Conservation (phyloP, 2,113 vertebrate genomes). For the Neopipo cinnamomea region DNA sequence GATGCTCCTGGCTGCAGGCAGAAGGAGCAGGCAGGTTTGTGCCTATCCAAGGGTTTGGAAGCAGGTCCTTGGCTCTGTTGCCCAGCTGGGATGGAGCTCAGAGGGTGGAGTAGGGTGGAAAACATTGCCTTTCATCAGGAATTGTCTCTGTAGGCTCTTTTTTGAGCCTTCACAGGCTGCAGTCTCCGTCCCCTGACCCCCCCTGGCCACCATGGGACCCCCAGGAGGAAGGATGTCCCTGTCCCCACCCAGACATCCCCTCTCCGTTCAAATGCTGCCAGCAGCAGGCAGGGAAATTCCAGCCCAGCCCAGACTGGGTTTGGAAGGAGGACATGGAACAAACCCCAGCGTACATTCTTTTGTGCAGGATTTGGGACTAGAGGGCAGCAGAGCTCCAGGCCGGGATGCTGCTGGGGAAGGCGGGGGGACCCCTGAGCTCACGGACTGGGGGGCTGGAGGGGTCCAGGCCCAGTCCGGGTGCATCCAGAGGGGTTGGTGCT, state of each 20-base stretch:
- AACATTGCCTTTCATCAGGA: not conserved
- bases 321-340: not conserved
- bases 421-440: not conserved
- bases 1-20: not conserved
- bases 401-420: not conserved
- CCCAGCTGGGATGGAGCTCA: not conserved
- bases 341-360: not conserved
- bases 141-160: not conserved
- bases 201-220: accelerated
- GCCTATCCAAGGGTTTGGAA: not conserved
- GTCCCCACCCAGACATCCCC: not conserved
- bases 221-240: not conserved
- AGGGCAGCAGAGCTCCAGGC: conserved; percentile 57
- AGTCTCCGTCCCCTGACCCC: not conserved
- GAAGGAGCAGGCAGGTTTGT: not conserved
- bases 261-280: not conserved
- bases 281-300: not conserved
- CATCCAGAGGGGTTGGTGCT: not conserved
- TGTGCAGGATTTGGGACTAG: not conserved
- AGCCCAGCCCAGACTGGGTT: not conserved
- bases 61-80: not conserved
- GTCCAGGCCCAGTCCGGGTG: accelerated
- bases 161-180: accelerated
- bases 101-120: not conserved
- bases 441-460: not conserved